Base-by-base conservation (phyloP, 2,888 invertebrate genomes). In the Drosophila suboccidentalis region DNA sequence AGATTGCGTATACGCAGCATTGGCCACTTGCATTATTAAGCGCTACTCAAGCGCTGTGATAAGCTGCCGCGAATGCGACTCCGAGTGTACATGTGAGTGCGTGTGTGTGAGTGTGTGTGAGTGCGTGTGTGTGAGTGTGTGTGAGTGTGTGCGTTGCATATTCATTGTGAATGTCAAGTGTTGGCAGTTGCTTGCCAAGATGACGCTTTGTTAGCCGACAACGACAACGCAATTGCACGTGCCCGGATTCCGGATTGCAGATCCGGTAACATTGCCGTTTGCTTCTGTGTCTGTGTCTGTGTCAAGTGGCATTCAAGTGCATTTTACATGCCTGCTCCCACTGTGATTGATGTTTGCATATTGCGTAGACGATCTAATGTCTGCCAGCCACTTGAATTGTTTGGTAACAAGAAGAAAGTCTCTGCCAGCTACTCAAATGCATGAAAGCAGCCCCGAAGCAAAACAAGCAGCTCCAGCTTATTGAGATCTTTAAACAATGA, bases 141-240 rank as follows among this genome's bases (percentile, higher is more conserved):
- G 53, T 63, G 65, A n/a, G n/a, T 65, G 66, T 67, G 70, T 58
- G 75, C 61, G 63, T 67, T 54, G 71, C 71, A 65, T 65, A 78
- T 85, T 83, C 87, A 87, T 77, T 82, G 86, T 82, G 89, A 87
- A 87, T 87, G 89, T 87, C 89, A 87, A 87, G 86, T 80, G 86
- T 77, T 84, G 78, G 71, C 78, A 80, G 77, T 70, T 75, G 81
- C 75, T 78, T 75, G 69, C 71, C 71, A 75, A 83, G 81, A 78
- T 78, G 81, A 71, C 75, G 80, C 71, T 82, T 87, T 87, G 87
- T 75, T 75, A 65, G 67, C 70, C 63, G 72, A 44, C 55, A 19
- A 34, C 34, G 64, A 17, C 38, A 54, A n/a, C 53, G 47, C 57
- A 55, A 44, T 60, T 46, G 62, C 67, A 75, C 69, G 62, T 70